Evolutionary conservation across 1,140 invertebrate genomes (phyloP), one percentile per base, ranked within the genome.

Genomic region (Heliconius himera): DNA sequence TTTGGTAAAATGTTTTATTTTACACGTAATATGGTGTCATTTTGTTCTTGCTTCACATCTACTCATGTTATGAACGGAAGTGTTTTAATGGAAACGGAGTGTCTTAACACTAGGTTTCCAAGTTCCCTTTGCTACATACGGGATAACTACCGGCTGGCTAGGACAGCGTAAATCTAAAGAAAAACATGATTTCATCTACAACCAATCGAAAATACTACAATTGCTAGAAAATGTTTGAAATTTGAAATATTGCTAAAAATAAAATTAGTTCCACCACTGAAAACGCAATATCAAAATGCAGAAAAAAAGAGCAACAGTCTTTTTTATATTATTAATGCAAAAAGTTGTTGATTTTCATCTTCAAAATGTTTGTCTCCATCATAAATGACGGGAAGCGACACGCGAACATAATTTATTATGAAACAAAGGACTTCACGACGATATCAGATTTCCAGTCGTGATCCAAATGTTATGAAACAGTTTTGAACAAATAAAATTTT

Each of bases 401-500:
- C 60, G 60, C 29, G 22, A 29, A 66, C 26, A 13, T 66, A 29
- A 66, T 66, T 66, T 66, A 66, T 66, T 66, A 66, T 66, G 60
- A 66, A 66, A 66, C 60, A 66, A 66, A 66, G 26, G 60, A 66
- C 54, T 22, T 3, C 60, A 13, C 26, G 60, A 60, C 20, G 54
- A 16, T 66, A 66, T 66, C 60, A 22, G 60, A 66, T 66, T 26
- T 29, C 60, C 60, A 66, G 22, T 6, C 26, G 11, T 26, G 22
- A 66, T 13, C 9, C 60, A 66, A 66, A 66, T 66, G 26, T 16
- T 66, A 29, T 66, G 60, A 29, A 66, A 66, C 9, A 66, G 8
- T 66, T 66, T 66, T 66, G 60, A 66, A 29, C 60, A 66, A 66
- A 66, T 66, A 60, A n/a, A 29, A 1, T 66, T 26, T n/a, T 66